Evolutionary conservation across 2,113 vertebrate genomes (phyloP), one percentile per base, ranked within the genome.

Genomic region (Origma solitaria): DNA sequence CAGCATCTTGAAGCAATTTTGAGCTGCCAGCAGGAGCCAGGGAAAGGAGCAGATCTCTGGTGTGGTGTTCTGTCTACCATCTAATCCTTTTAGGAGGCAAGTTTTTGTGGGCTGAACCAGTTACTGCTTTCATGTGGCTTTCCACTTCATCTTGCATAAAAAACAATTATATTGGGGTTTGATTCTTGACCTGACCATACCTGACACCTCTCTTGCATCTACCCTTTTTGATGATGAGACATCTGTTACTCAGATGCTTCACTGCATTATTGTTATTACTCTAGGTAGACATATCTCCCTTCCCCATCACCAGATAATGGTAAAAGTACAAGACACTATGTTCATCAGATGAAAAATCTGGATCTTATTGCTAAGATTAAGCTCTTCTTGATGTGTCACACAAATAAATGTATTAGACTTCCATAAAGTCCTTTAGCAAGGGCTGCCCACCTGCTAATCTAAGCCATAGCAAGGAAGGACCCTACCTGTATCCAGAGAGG

Each of bases 1-100:
- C 66, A 77, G 72, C 87, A 95, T 96, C 84, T 95, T 97, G 84
- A 95, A 95, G 24, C 65, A 89, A 82, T 95, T 95, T 80, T 86
- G 82, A 94, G 51, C 58, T 92, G 77, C 66, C 66, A 86, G 91
- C 73, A 95, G 87, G 62, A 96, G 42, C 21, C 62, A 91, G 60
- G 53, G 82, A 95, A 95, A 90, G 87, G 87, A 79, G 33, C 24
- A 71, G 82, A 71, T 42, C 13, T 50, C 70, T 77, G 62, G 58
- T 88, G 66, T 70, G 45, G 47, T 80, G 62, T 73, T 92, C 81
- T 95, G 71, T 83, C 75, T 95, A 86, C 42, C 50, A 65, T 53
- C 71, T 92, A 92, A 95, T 85, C 35, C 75, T 92, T 92, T 88
- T 11, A 86, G 54, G 15, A 91, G 84, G 78, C 90, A 93, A 88